Evolutionary conservation across 2,888 invertebrate species (phyloP).

Genomic region (Campoletis raptor): DNA sequence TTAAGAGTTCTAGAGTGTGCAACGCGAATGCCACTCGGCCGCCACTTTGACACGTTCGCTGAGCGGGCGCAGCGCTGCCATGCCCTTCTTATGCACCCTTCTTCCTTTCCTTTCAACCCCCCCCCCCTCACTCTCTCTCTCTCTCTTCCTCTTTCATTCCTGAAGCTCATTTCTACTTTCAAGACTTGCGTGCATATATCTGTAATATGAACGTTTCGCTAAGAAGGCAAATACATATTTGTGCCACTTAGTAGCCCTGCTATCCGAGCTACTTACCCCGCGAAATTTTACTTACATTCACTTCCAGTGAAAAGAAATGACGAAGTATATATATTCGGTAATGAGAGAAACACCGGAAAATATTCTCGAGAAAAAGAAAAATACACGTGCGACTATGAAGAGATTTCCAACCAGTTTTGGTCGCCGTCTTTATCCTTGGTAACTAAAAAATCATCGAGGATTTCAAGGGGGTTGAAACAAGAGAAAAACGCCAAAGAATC

Average conservation of each 20-base stretch:
- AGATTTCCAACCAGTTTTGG: background rate
- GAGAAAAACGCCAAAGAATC: conserved; percentile 32
- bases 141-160: conserved; percentile 4
- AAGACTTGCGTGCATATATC: conserved; percentile 23
- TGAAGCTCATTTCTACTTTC: conserved; percentile 38
- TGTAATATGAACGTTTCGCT: conserved; percentile 41
- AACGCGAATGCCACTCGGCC: conserved; percentile 78
- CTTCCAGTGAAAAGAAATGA: conserved; percentile 30
- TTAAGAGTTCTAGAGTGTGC: conserved; percentile 79
- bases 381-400: background rate
- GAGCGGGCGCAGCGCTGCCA: conserved; percentile 63
- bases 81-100: conserved; percentile 49
- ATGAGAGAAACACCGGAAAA: conserved; percentile 1
- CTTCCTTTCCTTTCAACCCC: conserved; percentile 3
- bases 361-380: conserved; percentile 8
- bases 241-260: conserved; percentile 58
- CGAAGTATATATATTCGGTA: background rate
- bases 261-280: conserved; percentile 52
- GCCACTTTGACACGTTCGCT: conserved; percentile 80
- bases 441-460: conserved; percentile 18
- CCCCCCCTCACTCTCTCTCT: conserved; percentile 12
- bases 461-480: background rate
- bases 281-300: conserved; percentile 40
- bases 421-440: conserved; percentile 5
- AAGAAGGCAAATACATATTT: conserved; percentile 58